Conservation (phyloP, 2,113 vertebrate species). For the Trogon melanurus region DNA sequence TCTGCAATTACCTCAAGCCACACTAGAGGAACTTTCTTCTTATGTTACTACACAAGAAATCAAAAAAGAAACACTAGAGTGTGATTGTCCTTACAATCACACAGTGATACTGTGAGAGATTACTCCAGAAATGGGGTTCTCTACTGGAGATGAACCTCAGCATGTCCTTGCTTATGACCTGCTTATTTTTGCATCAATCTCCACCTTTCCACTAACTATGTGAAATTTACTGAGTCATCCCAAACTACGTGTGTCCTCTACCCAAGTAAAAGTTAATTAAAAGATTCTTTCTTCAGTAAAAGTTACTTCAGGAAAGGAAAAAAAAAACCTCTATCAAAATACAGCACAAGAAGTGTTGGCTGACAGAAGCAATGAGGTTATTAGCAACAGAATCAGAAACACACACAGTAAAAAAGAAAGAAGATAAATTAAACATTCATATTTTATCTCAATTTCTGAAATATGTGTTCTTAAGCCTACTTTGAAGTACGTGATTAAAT, state of each 20-base stretch:
- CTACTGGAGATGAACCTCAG: not conserved
- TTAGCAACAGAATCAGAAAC: slow-evolving; percentile 67
- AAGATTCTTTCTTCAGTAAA: not conserved
- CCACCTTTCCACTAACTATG: not conserved
- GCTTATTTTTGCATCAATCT: not conserved
- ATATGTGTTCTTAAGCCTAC: slow-evolving; percentile 72
- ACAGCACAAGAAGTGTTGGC: not conserved
- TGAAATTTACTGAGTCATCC: not conserved
- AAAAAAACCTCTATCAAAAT: not conserved
- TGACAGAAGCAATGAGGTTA: slow-evolving; percentile 73
- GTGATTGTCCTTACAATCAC: not conserved
- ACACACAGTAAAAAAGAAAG: slow-evolving; percentile 45
- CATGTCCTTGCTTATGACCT: not conserved
- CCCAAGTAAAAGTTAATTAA: slow-evolving; percentile 28
- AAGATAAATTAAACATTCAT: slow-evolving; percentile 74
- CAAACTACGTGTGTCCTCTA: not conserved
- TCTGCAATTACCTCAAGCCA: not conserved
- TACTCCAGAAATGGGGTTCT: not conserved
- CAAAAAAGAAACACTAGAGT: not conserved
- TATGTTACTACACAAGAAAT: not conserved
- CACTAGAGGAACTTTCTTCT: not conserved
- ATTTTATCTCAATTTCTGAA: slow-evolving; percentile 73
- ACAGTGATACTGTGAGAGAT: not conserved
- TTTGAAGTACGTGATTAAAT: slow-evolving; percentile 75
- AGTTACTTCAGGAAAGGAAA: slow-evolving; percentile 9